Percentiles rank a stretch among this genome's conserved stretches.
phyloP scores from a whole-genome alignment of 2,797 vertebrate species.

The Enteromius paludinosus region DNA sequence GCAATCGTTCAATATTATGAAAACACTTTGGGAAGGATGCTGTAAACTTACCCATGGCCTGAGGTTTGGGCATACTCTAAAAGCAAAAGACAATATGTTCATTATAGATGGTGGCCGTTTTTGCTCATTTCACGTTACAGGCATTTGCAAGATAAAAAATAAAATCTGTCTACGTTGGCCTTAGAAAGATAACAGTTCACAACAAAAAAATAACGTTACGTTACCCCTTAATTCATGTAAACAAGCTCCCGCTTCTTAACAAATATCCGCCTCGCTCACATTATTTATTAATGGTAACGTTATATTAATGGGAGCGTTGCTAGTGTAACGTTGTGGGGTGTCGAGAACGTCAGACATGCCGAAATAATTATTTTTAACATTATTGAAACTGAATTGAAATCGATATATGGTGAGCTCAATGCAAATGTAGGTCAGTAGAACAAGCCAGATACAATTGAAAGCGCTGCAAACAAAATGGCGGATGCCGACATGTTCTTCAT shows the following conservation, averaged over 20 bases:
- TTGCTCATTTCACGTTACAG: not conserved
- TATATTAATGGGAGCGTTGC: not conserved
- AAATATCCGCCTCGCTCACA: not conserved
- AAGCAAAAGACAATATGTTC: not conserved
- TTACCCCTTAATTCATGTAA: not conserved
- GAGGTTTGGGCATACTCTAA: constrained; percentile 59
- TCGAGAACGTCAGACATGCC: not conserved
- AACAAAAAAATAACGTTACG: not conserved
- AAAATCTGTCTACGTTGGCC: not conserved
- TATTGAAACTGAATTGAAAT: not conserved
- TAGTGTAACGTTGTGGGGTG: not conserved
- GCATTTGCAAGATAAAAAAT: not conserved
- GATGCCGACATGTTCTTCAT: constrained; percentile 56
- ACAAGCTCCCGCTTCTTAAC: not conserved
- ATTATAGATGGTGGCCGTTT: not conserved
- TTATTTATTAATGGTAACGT: not conserved
- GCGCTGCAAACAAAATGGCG: constrained; percentile 56
- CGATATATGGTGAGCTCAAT: too few relatives aligned
- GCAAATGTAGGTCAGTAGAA: constrained; percentile 42
- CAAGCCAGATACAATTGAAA: not conserved
- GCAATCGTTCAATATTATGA: not conserved
- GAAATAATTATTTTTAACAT: not conserved
- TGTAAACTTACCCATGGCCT: constrained; percentile 54
- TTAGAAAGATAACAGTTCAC: not conserved
- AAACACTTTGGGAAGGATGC: not conserved